Conservation (phyloP, 2,797 vertebrate genomes). For the Psittacula echo region DNA sequence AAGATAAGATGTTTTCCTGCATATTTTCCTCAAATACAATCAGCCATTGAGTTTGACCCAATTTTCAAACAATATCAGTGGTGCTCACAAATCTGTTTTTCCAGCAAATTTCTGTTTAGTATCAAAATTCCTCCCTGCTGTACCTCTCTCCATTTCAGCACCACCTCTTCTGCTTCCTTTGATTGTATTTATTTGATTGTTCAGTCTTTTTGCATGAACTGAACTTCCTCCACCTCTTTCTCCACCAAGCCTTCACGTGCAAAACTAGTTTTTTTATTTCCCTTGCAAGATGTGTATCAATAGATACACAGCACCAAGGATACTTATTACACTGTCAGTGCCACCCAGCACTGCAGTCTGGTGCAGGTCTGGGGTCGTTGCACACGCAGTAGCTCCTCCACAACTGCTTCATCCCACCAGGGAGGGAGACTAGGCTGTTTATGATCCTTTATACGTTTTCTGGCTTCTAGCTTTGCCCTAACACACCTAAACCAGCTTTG, state of each 20-base stretch:
- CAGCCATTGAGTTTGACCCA: not conserved
- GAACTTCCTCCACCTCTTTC: not conserved
- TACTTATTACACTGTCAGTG: not conserved
- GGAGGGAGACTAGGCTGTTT: not conserved
- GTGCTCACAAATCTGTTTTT: not conserved
- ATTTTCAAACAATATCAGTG: not conserved
- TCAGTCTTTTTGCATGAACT: not conserved
- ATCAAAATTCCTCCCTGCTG: not conserved
- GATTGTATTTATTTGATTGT: too few relatives aligned
- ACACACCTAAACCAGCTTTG: conserved; percentile 35
- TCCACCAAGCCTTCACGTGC: not conserved
- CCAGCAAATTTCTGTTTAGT: not conserved
- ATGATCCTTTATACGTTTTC: not conserved
- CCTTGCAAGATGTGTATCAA: not conserved
- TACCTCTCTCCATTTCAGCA: not conserved
- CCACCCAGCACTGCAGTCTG: not conserved
- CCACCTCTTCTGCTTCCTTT: not conserved
- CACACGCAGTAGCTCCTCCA: not conserved
- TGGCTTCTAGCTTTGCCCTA: conserved; percentile 15
- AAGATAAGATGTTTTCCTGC: not conserved
- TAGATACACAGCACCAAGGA: not conserved
- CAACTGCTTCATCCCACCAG: not conserved
- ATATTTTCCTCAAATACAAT: not conserved
- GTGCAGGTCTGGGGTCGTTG: accelerated
- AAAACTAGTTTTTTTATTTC: not conserved